These are phyloP conservation scores for Bactericera cockerelli DNA, from an alignment of 1,140 invertebrate genomes.

Conservation along the genomic window DNA sequence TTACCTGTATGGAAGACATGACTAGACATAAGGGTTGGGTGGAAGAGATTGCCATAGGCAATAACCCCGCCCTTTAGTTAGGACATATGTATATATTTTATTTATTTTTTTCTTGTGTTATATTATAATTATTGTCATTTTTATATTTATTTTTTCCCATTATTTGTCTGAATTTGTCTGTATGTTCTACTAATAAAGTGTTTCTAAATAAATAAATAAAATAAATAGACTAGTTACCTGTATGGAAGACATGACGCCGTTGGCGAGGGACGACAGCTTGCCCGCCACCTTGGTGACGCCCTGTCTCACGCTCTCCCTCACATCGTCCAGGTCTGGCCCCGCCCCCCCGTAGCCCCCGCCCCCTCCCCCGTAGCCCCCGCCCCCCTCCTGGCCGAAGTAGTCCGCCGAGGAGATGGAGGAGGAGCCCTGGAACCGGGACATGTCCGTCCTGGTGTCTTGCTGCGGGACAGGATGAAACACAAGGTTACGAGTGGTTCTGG, in stretches of 20 bases:
- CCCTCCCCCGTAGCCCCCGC: constrained; percentile 26
- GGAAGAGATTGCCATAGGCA: too few relatives aligned
- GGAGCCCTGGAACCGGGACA: constrained; percentile 71
- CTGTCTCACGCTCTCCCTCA: constrained; percentile 88
- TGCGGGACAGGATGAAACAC: constrained; percentile 24
- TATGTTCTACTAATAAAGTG: too few relatives aligned
- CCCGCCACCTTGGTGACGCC: constrained; percentile 95
- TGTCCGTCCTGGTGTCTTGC: constrained; percentile 48
- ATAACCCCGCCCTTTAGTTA: too few relatives aligned
- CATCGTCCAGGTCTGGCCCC: constrained; percentile 76
- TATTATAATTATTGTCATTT: background rate
- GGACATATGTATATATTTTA: too few relatives aligned
- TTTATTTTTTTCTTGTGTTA: too few relatives aligned
- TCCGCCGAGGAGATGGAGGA: constrained; percentile 90
- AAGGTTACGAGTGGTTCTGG: background rate
- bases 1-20: background rate
- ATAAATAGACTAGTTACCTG: constrained; percentile 39
- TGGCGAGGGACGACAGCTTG: constrained; percentile 79
- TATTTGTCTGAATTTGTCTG: too few relatives aligned
- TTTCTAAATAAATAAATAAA: too few relatives aligned
- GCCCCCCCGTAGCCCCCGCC: constrained; percentile 24
- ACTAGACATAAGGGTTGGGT: background rate
- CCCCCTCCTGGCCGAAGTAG: constrained; percentile 56
- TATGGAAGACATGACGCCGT: constrained; percentile 81
- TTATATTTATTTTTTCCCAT: too few relatives aligned